Conservation (phyloP, 2,797 vertebrate genomes). For the Fistularia commersonii region DNA sequence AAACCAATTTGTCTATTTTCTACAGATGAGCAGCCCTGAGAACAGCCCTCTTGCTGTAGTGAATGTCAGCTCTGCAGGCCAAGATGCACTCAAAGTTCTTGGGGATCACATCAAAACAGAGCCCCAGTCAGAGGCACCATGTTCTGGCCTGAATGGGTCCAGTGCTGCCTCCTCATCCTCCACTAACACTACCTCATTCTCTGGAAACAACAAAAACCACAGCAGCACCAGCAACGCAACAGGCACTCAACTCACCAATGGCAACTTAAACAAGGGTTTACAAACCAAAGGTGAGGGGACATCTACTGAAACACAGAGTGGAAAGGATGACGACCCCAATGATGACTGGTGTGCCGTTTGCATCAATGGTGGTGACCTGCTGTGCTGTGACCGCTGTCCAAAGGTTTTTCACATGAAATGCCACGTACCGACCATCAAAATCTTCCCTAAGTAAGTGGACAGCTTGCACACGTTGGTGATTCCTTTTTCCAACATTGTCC, state of each 20-base stretch:
- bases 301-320: constrained; percentile 47
- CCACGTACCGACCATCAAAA: constrained; percentile 93
- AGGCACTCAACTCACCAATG: constrained; percentile 80
- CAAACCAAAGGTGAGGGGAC: constrained; percentile 55
- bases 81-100: constrained; percentile 78
- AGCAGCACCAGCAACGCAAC: constrained; percentile 4
- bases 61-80: constrained; percentile 73
- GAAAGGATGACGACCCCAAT: constrained; percentile 94
- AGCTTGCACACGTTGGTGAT: background rate
- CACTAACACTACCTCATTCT: background rate
- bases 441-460: constrained; percentile 62
- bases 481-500: background rate
- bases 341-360: constrained; percentile 99
- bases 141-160: constrained; percentile 74
- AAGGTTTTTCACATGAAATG: constrained; percentile 99
- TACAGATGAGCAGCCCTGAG: constrained; percentile 94
- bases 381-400: constrained; percentile 97
- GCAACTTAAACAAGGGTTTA: constrained; percentile 73
- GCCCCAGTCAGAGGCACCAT: constrained; percentile 68
- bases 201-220: constrained; percentile 37
- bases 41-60: constrained; percentile 83
- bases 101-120: constrained; percentile 90
- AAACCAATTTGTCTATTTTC: constrained; percentile 8
- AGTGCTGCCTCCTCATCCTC: constrained; percentile 16
- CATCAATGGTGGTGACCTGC: constrained; percentile 93